These are phyloP conservation scores for Diloba caeruleocephala DNA, from an alignment of 2,888 invertebrate genomes.

Conservation along the genomic window DNA sequence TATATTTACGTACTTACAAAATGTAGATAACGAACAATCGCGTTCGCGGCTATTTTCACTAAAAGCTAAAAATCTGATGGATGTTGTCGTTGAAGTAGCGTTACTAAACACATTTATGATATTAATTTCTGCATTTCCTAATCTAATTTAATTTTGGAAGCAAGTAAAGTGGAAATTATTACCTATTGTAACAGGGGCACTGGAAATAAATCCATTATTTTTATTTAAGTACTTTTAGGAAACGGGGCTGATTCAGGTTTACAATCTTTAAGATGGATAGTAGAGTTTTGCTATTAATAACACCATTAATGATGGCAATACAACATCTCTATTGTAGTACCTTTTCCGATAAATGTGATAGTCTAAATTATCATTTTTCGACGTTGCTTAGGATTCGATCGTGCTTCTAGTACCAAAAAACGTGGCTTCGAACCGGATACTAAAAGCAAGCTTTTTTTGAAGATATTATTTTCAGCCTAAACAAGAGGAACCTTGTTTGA, in stretches of 20 bases:
- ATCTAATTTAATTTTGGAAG: constrained; percentile 30
- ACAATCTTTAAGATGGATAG: too few species aligned
- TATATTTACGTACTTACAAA: not conserved
- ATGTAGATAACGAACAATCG: constrained; percentile 8
- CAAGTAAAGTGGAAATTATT: constrained; percentile 34
- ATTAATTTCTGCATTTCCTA: constrained; percentile 8
- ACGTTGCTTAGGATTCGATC: too few species aligned
- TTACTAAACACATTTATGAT: constrained; percentile 19
- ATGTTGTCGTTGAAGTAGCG: constrained; percentile 9
- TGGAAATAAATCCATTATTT: constrained; percentile 11
- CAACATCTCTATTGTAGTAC: too few species aligned
- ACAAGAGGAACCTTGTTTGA: too few species aligned
- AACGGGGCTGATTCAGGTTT: not conserved
- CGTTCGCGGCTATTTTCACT: constrained; percentile 7
- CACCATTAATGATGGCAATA: too few species aligned
- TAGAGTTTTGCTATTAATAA: too few species aligned
- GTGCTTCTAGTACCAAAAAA: too few species aligned
- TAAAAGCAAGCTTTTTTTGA: too few species aligned
- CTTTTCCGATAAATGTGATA: too few species aligned
- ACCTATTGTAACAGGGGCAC: constrained; percentile 28
- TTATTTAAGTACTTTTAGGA: not conserved
- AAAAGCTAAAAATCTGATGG: constrained; percentile 9
- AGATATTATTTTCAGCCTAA: too few species aligned
- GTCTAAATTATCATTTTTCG: too few species aligned
- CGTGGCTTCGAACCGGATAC: too few species aligned